Evolutionary conservation across 2,113 vertebrate species (phyloP), one percentile per base, ranked within the genome.

Genomic region (Sander vitreus): DNA sequence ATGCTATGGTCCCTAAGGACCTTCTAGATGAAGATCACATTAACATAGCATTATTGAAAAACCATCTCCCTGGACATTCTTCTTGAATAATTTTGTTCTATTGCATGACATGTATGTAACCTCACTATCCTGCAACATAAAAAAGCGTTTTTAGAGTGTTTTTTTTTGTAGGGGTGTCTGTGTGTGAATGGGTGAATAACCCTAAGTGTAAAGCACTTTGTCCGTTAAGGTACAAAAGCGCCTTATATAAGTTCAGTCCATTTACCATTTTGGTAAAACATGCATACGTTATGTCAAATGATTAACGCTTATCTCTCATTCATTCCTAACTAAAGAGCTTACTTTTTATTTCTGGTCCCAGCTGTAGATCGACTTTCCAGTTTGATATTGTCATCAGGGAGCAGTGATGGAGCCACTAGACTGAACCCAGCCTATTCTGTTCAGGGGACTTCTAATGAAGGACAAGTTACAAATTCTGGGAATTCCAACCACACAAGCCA

Each of bases 291-390:
- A 51, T 25, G 19, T 63, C 2, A 30, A 45, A 50, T 25, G 45
- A 60, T 54, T 54, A 53, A 62, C 47, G 3, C 7, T 65, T 59
- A 18, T 39, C 16, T 43, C 10, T 63, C 5, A 39, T 58, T 43
- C 5, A 25, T 23, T 39, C 15, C 11, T 53, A 9, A 72, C 33
- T 53, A 13, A 75, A 48, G 5, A 50, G 18, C 12, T 66, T 19
- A 23, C 18, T 63, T 60, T 80, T 76, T 59, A 19, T 89, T 63
- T 83, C 15, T 77, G 67, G 18, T 80, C 74, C 25, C 93, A 98
- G 97, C 95, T 95, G 92, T 95, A 89, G 95, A 96, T 83, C 90
- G 91, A 75, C 91, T 95, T 78, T 94, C 95, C 79, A 95, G 87
- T 83, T 81, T 93, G 70, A 92, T 92, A 50, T 84, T 93, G 81